A percentile compares a stretch with the other conserved stretches of the same genome.
Conservation (phyloP, 2,888 invertebrate genomes). For the Mechanitis mazaeus region DNA sequence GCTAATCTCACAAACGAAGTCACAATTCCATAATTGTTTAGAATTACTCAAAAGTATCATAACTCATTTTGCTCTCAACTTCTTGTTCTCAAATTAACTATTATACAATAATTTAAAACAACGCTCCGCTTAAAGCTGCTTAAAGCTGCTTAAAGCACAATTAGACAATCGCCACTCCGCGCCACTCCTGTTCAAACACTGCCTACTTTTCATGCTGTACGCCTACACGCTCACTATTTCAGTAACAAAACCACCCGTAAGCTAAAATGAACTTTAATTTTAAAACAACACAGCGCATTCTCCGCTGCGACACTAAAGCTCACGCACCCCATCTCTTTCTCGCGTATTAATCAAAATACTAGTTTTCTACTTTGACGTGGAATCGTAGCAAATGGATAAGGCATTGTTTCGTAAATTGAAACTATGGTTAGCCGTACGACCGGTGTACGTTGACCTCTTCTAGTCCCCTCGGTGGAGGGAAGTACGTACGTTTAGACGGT, state of each 20-base stretch:
- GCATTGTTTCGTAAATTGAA: conserved; percentile 76
- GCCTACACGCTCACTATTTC: conserved; percentile 74
- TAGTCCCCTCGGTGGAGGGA: conserved; percentile 30
- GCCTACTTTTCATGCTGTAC: conserved; percentile 75
- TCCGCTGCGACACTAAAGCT: conserved; percentile 29
- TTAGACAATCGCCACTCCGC: conserved; percentile 61
- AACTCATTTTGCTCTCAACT: conserved; percentile 20
- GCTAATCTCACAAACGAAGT: background rate
- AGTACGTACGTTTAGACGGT: conserved; percentile 26
- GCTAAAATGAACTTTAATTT: conserved; percentile 51
- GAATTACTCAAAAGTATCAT: conserved; percentile 23
- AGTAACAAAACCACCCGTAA: conserved; percentile 48
- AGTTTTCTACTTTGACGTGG: conserved; percentile 74
- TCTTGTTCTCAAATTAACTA: conserved; percentile 28
- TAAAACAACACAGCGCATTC: conserved; percentile 43
- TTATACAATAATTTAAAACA: conserved; percentile 31
- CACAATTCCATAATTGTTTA: conserved; percentile 20
- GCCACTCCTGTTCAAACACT: conserved; percentile 60
- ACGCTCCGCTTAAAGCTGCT: conserved; percentile 31
- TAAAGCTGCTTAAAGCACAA: conserved; percentile 35
- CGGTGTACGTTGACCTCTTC: conserved; percentile 47
- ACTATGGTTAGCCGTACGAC: conserved; percentile 62
- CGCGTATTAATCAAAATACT: conserved; percentile 76
- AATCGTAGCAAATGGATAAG: conserved; percentile 75
- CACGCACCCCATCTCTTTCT: conserved; percentile 71